Percentiles rank a stretch among this genome's conserved stretches.
These are phyloP conservation scores for Hystrix brachyura DNA, from an alignment of 2,113 vertebrate species.

Conservation along the genomic window DNA sequence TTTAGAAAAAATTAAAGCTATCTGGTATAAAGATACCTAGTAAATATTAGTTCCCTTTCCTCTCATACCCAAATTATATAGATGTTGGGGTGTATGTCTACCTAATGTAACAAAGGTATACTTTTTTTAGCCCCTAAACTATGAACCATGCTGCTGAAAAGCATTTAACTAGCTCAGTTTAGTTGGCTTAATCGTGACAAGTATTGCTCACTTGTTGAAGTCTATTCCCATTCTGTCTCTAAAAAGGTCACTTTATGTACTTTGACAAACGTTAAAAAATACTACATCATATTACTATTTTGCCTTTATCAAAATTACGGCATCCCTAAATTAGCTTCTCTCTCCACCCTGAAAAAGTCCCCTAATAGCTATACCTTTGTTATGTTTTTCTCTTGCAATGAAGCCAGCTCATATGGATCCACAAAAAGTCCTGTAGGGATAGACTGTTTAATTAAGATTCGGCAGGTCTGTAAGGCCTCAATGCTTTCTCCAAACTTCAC, in stretches of 20 bases:
- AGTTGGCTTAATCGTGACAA: slow-evolving; percentile 43
- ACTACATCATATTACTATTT: slow-evolving; percentile 36
- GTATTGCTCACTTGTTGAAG: slow-evolving; percentile 41
- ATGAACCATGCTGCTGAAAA: neutral
- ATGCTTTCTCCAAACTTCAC: slow-evolving; percentile 85
- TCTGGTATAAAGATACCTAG: neutral
- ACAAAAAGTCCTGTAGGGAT: slow-evolving; percentile 92
- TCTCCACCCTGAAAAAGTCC: neutral
- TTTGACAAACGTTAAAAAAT: slow-evolving; percentile 54
- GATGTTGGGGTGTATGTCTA: neutral
- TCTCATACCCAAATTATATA: neutral
- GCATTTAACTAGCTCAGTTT: slow-evolving; percentile 19
- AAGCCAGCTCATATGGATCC: slow-evolving; percentile 95
- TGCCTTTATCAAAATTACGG: slow-evolving; percentile 23
- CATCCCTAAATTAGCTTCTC: slow-evolving; percentile 38
- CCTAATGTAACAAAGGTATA: slow-evolving; percentile 44
- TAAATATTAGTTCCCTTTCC: slow-evolving; percentile 24
- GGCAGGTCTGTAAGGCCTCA: slow-evolving; percentile 82
- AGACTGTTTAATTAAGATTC: slow-evolving; percentile 87
- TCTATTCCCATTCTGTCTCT: neutral
- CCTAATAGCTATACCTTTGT: slow-evolving; percentile 90
- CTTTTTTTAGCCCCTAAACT: slow-evolving; percentile 50
- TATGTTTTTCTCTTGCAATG: slow-evolving; percentile 87
- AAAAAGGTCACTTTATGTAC: slow-evolving; percentile 39
- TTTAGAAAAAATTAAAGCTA: slow-evolving; percentile 14